Conservation (phyloP, 2,888 invertebrate genomes). For the Drosophila neutralis region DNA sequence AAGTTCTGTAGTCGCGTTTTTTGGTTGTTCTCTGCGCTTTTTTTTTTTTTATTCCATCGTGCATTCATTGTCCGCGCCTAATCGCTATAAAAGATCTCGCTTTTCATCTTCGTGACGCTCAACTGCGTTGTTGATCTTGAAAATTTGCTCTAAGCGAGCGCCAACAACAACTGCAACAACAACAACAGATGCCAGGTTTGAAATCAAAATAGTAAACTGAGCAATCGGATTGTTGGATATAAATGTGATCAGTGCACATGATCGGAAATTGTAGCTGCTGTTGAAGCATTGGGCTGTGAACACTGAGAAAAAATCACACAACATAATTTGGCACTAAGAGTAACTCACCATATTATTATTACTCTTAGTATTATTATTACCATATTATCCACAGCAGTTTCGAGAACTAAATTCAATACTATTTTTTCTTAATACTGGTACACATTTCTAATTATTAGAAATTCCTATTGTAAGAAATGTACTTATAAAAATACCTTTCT, state of each 20-base stretch:
- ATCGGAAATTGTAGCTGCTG: constrained; percentile 57
- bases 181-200: constrained; percentile 35
- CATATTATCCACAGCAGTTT: too few relatives aligned
- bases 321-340: neutral
- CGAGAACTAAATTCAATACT: neutral
- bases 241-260: constrained; percentile 49
- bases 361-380: too few relatives aligned
- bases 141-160: constrained; percentile 59
- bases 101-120: constrained; percentile 79
- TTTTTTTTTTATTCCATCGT: constrained; percentile 64
- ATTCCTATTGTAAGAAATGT: neutral
- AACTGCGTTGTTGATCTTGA: constrained; percentile 79
- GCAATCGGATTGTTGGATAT: constrained; percentile 50
- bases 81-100: constrained; percentile 76
- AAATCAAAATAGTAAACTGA: constrained; percentile 62
- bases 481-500: neutral
- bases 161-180: constrained; percentile 26
- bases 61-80: constrained; percentile 77
- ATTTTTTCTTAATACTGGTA: neutral
- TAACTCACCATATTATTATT: neutral
- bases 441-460: neutral
- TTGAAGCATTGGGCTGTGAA: constrained; percentile 24
- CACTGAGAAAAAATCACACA: constrained; percentile 38
- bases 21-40: constrained; percentile 37
- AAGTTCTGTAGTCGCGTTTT: constrained; percentile 52